phyloP scores from a whole-genome alignment of 2,797 vertebrate genomes.

The Otus scops region DNA sequence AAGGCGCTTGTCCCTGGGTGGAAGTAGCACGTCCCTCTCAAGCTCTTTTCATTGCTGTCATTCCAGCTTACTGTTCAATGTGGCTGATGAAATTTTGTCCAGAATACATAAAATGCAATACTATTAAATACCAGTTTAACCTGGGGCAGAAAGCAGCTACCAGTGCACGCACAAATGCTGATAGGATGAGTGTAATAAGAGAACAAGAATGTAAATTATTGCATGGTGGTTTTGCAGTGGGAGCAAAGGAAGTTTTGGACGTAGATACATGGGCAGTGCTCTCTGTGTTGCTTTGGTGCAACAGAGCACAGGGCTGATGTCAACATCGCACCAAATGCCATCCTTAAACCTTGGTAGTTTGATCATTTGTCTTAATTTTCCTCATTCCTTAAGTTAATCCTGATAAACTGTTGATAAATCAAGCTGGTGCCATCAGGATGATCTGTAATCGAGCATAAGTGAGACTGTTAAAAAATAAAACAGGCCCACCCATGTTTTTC shows the following conservation, averaged over 20 bases:
- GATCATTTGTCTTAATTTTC: background rate
- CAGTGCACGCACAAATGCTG: background rate
- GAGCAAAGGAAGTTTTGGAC: background rate
- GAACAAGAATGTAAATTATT: background rate
- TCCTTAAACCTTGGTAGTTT: background rate
- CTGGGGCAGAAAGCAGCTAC: background rate
- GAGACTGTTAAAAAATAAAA: background rate
- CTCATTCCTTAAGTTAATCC: background rate
- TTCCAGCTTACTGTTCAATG: background rate
- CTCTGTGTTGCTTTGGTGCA: background rate
- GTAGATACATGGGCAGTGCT: background rate
- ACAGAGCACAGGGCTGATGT: background rate
- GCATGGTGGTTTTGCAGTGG: too few species aligned
- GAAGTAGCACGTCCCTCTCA: background rate
- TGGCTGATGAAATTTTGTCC: background rate
- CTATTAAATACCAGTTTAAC: background rate
- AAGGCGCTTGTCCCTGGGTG: background rate
- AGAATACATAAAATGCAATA: background rate
- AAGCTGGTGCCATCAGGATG: too few species aligned
- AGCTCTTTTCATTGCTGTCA: background rate
- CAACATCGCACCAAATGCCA: fast-evolving
- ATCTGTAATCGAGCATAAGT: background rate
- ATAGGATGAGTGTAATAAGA: too few species aligned
- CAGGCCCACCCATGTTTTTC: fast-evolving
- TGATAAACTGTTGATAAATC: background rate